Evolutionary conservation across 2,888 invertebrate species (phyloP), one percentile per base, ranked within the genome.

Genomic region (Pristionchus maxplancki): DNA sequence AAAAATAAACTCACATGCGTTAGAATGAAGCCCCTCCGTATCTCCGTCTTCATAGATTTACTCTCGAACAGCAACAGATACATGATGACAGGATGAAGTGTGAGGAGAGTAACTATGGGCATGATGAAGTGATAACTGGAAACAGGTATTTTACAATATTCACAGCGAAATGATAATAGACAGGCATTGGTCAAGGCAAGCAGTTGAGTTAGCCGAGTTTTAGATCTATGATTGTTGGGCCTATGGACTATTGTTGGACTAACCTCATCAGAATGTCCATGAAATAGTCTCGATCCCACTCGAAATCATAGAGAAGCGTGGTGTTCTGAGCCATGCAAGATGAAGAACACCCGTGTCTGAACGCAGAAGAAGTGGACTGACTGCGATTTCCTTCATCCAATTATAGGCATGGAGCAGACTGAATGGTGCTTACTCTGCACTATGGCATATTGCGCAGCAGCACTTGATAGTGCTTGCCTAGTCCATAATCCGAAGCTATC

Each of bases 211-310:
- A n/a, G n/a, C n/a, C n/a, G n/a, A n/a, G n/a, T n/a, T n/a, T n/a
- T n/a, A n/a, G n/a, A n/a, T n/a, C n/a, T n/a, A n/a, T n/a, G n/a
- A n/a, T n/a, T n/a, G n/a, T n/a, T n/a, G n/a, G n/a, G n/a, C n/a
- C n/a, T n/a, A n/a, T n/a, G n/a, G n/a, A n/a, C n/a, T n/a, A n/a
- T n/a, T n/a, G n/a, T n/a, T 24, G 62, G n/a, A 64, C 71, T 13
- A 9, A 78, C 78, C 13, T 13, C 78, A 44, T 44, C 6, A 28
- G 2, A 17, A 34, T 1, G 8, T 78, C n/a, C 24, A 78, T 40
- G 28, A 78, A 78, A 44, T 78, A 44, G 0, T 78, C n/a, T 5
- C 78, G 78, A 9, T 78, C 78, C 78, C 78, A 78, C 24, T 78
- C 78, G 44, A 78, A 78, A 1, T 44, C 78, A 17, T 78, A 78